Evolutionary conservation across 2,113 vertebrate species (phyloP), one percentile per base, ranked within the genome.

Genomic region (Suricata suricatta): DNA sequence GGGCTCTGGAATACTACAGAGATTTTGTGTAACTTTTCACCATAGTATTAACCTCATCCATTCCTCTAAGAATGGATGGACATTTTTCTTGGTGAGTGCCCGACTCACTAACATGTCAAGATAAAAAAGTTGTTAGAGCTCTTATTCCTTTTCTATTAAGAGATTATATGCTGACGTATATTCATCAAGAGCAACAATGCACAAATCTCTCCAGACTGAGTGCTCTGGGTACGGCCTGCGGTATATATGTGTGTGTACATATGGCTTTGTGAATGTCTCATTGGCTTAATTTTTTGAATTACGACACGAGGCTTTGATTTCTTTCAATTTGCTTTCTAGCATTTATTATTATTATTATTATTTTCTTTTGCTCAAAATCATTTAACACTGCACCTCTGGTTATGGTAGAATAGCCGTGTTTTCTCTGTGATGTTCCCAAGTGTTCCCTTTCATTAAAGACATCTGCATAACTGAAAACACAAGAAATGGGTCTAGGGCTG

Each of bases 401-500:
- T 95, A 60, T 79, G 72, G 35, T 74, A 88, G 13, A 96, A 23
- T 90, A 86, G 44, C 54, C 81, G 9, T 77, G 63, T 94, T 98
- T 98, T 97, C 92, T 96, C 86, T 50, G 84, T 0, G 88, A 15
- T 25, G 50, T 84, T 96, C 69, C 90, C 94, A 96, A 96, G 29
- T 1, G 25, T 52, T 93, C 74, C 54, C 83, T 96, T 92, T 97
- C 96, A 97, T 96, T 97, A 97, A 79, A 97, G 82, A 92, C 80
- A 98, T 38, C 27, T 21, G n/a, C 44, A 41, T 97, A 92, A 85
- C 63, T 82, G 83, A 95, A 93, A 98, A 91, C 63, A 64, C 50
- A 13, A 21, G 93, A 96, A 90, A 97, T 82, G 94, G n/a, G 47
- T 13, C 10, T 41, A 90, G 38, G 68, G 66, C 95, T 96, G 0